Evolutionary conservation across 2,113 vertebrate species (phyloP), one percentile per base, ranked within the genome.

Genomic region (Dicerorhinus sumatrensis): DNA sequence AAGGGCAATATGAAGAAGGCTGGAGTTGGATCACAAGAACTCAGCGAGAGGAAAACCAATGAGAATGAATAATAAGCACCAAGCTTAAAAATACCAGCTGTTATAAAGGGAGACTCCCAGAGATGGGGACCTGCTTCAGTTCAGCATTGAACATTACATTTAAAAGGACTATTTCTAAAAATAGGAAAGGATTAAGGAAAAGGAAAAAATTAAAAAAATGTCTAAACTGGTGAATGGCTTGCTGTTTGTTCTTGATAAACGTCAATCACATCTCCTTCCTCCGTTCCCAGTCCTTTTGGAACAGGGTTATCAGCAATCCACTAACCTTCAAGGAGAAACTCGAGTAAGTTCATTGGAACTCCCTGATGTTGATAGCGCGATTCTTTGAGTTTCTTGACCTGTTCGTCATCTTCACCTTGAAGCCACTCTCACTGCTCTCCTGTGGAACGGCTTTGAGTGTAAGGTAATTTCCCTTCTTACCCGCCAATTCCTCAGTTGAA

Each of bases 191-290:
- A 72, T 73, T 63, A 63, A 81, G 56, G 33, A 46, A 81, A 56
- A 51, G 51, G 94, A 48, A 95, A 98, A 97, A 80, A 95, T 97
- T 98, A 98, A 97, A 98, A 93, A 97, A 97, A 92, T 97, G 96
- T 97, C 98, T 98, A 98, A 98, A 98, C 88, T 98, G 95, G 96
- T 98, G 98, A 98, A 98, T 98, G 99, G 97, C 99, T 99, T 29
- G 99, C 99, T 4, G 99, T 99, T 99, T 99, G 99, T 99, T 99
- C 99, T 99, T 99, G 99, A 99, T 99, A 99, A 98, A 99, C 99
- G 98, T 99, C 99, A 94, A 99, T 99, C 98, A 99, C 99, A 62
- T 99, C 99, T 98, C 99, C 99, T 79, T 99, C 99, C 98, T 99
- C 99, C 99, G 99, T 99, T 94, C 99, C 99, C 97, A 99, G 98